Evolutionary conservation across 35 echinoderm and acorn worm genomes (phyloP), one percentile per base, ranked within the genome.

Genomic region (Lytechinus pictus): DNA sequence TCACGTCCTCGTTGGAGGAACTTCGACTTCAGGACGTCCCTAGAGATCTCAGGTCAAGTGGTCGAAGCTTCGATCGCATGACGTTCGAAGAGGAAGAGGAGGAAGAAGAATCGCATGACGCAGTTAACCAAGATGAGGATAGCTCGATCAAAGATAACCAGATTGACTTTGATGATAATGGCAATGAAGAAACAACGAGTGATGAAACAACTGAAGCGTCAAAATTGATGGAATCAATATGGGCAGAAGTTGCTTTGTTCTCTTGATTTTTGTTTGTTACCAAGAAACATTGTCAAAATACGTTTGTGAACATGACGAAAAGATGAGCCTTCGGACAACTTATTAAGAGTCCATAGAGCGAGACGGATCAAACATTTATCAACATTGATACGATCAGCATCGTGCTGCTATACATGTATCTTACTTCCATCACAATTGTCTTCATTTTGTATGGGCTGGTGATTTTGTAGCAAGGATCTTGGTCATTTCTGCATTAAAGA

Each of bases 1-100:
- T 24, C 92, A 57, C 52, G 52, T 93, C 92, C 9, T 93, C 92
- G 8, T 57, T 93, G 53, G 92, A 93, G 52, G 92, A 93, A 93
- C 92, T 93, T 27, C 52, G 92, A 54, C 27, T 93, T 29, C 54
- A 10, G n/a, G 92, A 93, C 54, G 53, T 55, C n/a, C n/a, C 92
- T 27, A 29, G 53, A 10, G 53, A 93, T 27, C 52, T 57, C 52
- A 93, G 53, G 55, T 55, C 92, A 54, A 93, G 53, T 57, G 53
- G 92, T 27, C 54, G 54, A 11, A 54, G 54, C 53, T 55, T 54
- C 54, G 54, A 54, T 27, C 14, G n/a, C 11, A 57, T 93, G 53
- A 33, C 92, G 13, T 57, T 53, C 52, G 92, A 93, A 54, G 92
- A 93, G 55, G 92, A 93, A 24, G 92, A 55, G 10, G 53, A 53